Percentiles rank a stretch among this genome's conserved stretches.
Evolutionary conservation across 2,888 invertebrate species (phyloP).

Genomic region (Drepana falcataria): DNA sequence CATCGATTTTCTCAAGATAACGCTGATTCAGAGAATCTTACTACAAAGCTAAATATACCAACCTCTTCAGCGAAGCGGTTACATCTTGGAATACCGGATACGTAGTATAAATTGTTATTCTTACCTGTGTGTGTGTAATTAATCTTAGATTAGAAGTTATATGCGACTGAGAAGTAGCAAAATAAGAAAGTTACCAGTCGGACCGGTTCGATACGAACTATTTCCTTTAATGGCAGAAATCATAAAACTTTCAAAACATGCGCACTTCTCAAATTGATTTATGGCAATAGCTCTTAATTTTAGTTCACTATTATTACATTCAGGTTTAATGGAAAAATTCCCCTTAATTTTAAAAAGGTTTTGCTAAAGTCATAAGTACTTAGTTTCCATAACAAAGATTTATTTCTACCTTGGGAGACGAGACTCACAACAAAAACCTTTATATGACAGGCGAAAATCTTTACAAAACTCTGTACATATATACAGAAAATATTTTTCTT

Average conservation of each 20-base stretch:
- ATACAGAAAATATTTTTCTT: too few species aligned
- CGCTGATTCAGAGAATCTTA: not conserved
- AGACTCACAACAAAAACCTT: too few species aligned
- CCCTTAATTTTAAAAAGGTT: too few species aligned
- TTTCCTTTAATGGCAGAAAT: not conserved
- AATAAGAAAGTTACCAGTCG: conserved; percentile 33
- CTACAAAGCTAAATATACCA: not conserved
- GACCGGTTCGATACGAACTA: conserved; percentile 19
- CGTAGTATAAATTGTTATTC: conserved; percentile 4
- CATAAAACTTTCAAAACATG: not conserved
- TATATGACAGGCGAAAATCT: too few species aligned
- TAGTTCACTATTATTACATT: too few species aligned
- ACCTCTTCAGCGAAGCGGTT: not conserved
- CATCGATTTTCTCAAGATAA: conserved; percentile 13
- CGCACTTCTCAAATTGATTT: not conserved
- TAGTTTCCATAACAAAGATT: too few species aligned
- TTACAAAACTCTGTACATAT: too few species aligned
- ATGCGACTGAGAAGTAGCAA: conserved; percentile 6
- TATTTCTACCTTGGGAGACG: too few species aligned
- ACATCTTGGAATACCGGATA: not conserved
- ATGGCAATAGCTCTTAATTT: too few species aligned
- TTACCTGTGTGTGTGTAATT: conserved; percentile 43
- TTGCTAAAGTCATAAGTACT: too few species aligned
- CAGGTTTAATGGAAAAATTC: too few species aligned
- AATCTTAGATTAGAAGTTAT: conserved; percentile 4